Conservation (phyloP, 2,797 vertebrate species). For the Xiphorhynchus erythropygius region DNA sequence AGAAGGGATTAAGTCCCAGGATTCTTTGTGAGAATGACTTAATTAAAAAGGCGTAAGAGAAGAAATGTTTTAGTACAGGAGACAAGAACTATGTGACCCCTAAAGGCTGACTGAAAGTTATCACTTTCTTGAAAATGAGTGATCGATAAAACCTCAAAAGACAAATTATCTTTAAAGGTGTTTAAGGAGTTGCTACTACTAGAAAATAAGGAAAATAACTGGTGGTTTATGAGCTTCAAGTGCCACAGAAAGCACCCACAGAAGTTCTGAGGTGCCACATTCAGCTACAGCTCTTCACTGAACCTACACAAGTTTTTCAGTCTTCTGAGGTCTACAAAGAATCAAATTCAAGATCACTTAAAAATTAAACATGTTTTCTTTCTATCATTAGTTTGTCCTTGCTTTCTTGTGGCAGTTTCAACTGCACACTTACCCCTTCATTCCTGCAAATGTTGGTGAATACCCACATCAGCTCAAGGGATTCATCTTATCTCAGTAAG, state of each 20-base stretch:
- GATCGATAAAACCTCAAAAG: constrained; percentile 28
- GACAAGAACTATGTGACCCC: background rate
- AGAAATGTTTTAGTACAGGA: background rate
- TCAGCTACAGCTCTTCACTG: background rate
- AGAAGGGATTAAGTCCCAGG: background rate
- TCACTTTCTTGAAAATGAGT: constrained; percentile 1
- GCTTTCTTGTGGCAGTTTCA: background rate
- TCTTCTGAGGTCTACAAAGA: background rate
- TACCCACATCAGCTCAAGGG: background rate
- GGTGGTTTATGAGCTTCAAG: background rate
- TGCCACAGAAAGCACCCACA: background rate
- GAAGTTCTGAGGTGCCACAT: fast-evolving
- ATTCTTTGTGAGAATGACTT: background rate
- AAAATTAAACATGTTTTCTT: fast-evolving
- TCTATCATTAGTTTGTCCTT: background rate
- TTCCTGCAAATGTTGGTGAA: background rate
- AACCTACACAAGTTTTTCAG: background rate
- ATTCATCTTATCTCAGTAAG: background rate
- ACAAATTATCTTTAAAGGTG: background rate
- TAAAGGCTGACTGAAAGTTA: constrained; percentile 35
- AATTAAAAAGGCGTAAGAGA: constrained; percentile 38
- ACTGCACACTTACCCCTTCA: background rate
- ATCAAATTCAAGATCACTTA: background rate
- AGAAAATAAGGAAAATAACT: background rate
- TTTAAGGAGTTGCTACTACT: background rate